Conservation (phyloP, 2,797 vertebrate species). For the Carduelis carduelis region DNA sequence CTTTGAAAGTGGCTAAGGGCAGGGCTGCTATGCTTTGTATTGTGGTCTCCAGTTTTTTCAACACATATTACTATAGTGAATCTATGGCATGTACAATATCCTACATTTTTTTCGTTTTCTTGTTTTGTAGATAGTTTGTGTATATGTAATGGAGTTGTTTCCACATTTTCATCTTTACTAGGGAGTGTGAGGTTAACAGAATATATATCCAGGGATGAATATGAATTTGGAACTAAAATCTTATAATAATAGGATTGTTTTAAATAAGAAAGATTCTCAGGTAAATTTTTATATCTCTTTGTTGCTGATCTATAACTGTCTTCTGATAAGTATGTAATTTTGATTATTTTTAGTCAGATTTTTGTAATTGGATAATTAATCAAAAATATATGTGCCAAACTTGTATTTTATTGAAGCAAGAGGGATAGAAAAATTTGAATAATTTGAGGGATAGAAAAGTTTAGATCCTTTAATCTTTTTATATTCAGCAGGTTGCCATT, state of each 20-base stretch:
- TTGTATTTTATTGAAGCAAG: neutral
- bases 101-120: neutral
- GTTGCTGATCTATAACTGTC: neutral
- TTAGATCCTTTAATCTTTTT: neutral
- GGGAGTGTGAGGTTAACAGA: neutral
- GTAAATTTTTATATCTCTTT: neutral
- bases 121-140: neutral
- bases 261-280: neutral
- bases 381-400: neutral
- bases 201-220: neutral
- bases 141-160: neutral
- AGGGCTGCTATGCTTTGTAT: neutral
- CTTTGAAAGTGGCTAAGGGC: neutral
- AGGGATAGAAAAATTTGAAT: neutral
- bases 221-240: neutral
- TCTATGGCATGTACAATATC: neutral
- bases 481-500: slow-evolving; percentile 8
- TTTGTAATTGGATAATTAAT: neutral
- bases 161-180: neutral
- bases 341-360: neutral
- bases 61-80: neutral
- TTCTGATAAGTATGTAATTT: neutral
- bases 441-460: neutral
- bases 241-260: neutral
- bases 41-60: neutral